Conservation (phyloP, 2,797 vertebrate genomes). For the Enoplosus armatus region DNA sequence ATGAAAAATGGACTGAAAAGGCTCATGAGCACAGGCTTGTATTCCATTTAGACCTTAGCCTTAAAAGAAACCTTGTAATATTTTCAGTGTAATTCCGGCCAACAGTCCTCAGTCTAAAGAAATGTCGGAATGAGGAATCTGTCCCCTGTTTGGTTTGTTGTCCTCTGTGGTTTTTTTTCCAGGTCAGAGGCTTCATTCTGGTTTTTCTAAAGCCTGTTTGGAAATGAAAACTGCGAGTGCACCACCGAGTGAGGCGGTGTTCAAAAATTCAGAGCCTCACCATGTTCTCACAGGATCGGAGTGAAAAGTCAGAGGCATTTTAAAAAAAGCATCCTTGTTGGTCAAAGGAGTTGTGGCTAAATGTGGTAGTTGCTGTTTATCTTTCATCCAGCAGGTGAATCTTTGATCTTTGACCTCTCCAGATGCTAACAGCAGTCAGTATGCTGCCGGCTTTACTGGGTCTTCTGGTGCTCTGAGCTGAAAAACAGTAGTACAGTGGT, state of each 20-base stretch:
- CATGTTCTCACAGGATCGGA: neutral
- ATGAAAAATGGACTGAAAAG: constrained; percentile 20
- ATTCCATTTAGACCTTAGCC: constrained; percentile 15
- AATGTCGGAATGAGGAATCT: neutral
- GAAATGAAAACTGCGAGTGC: constrained; percentile 27
- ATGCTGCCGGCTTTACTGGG: too few species aligned
- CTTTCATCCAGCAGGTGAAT: constrained; percentile 25
- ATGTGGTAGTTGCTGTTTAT: constrained; percentile 3
- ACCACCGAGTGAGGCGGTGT: neutral
- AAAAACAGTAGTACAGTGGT: neutral
- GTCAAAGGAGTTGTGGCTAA: constrained; percentile 5
- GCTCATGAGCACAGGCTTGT: neutral
- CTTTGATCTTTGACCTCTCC: constrained; percentile 26
- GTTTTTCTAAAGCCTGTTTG: constrained; percentile 35
- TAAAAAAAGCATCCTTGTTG: constrained; percentile 33
- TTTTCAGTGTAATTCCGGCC: constrained; percentile 1
- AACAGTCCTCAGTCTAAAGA: neutral
- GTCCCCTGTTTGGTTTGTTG: neutral
- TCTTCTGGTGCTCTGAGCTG: neutral
- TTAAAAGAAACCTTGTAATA: constrained; percentile 12
- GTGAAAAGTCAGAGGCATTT: constrained; percentile 30
- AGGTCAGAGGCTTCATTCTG: constrained; percentile 28
- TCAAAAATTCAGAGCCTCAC: constrained; percentile 42
- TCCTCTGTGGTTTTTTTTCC: neutral
- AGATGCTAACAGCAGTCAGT: neutral